phyloP scores from a whole-genome alignment of 2,113 vertebrate genomes.

The Bubo bubo region DNA sequence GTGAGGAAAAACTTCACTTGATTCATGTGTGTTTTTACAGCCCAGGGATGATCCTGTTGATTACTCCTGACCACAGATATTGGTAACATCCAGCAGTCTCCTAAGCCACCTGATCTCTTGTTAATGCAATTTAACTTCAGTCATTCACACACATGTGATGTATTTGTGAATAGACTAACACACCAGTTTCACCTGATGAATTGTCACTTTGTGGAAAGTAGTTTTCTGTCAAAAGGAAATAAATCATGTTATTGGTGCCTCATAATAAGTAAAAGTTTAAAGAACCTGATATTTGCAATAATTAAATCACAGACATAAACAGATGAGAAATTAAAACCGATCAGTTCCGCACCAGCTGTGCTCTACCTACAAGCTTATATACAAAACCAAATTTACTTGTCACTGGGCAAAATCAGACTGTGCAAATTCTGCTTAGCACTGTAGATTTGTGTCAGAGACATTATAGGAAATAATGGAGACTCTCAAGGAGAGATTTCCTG shows the following conservation, averaged over 20 bases:
- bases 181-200: background rate
- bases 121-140: background rate
- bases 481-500: background rate
- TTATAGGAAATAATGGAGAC: background rate
- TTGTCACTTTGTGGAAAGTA: background rate
- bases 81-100: background rate
- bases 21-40: background rate
- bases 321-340: conserved; percentile 16
- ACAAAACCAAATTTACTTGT: conserved; percentile 17
- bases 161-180: background rate
- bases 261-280: conserved; percentile 11
- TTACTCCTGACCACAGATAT: background rate
- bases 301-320: conserved; percentile 30
- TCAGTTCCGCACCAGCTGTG: background rate
- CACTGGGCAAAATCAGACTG: background rate
- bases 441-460: background rate
- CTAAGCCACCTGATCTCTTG: background rate
- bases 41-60: background rate
- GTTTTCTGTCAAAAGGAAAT: conserved; percentile 5
- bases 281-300: conserved; percentile 1
- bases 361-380: background rate
- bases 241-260: background rate
- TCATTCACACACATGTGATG: background rate
- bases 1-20: background rate
- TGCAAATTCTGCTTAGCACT: background rate